Base-by-base conservation (phyloP, 2,113 vertebrate species). In the Podarcis cretensis region DNA sequence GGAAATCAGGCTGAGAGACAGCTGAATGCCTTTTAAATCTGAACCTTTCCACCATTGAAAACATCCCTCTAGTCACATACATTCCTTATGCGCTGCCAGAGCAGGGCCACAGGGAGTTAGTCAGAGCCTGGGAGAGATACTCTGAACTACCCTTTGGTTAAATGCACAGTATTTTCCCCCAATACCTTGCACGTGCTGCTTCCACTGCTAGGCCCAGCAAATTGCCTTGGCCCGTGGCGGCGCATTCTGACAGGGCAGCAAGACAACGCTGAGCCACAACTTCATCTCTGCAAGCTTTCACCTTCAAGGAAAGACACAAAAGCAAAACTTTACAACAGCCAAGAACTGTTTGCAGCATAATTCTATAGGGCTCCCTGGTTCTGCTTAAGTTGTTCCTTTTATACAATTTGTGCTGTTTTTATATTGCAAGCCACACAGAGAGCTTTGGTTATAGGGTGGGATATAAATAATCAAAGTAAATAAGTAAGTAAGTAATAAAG, bases 181-280 rank as follows among this genome's bases (percentile, higher is more conserved):
- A 87, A 4, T 90, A 99, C 99, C 99, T 98, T 85, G 98, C 95
- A 75, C 98, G 97, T 30, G 98, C 96, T 54, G 99, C 99, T 74
- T 98, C 98, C 90, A 99, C 99, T 4, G 99, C 98, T 73, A 99
- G 96, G 1, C 57, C 57, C 25, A 99, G 95, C 27, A 99, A 95
- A 92, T 99, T 99, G 84, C 98, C 98, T 66, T 99, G 96, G 23
- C 97, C 96, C 7, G 98, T 98, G 16, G 95, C 96, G 10, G 99
- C 97, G 86, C 98, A 99, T 81, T 98, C 96, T 54, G 98, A 98
- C 1, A 99, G 96, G 63, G 98, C 98, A 35, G 87, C 59, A 8
- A 40, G 37, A 40, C 37, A 40, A 40, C 37, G 37, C 37, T 40
- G 37, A 4, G 37, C 86, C 35, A 87, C 91, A 79, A 92, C 97